Evolutionary conservation across 2,797 vertebrate genomes (phyloP), one percentile per base, ranked within the genome.

Genomic region (Macrochelys suwanniensis): DNA sequence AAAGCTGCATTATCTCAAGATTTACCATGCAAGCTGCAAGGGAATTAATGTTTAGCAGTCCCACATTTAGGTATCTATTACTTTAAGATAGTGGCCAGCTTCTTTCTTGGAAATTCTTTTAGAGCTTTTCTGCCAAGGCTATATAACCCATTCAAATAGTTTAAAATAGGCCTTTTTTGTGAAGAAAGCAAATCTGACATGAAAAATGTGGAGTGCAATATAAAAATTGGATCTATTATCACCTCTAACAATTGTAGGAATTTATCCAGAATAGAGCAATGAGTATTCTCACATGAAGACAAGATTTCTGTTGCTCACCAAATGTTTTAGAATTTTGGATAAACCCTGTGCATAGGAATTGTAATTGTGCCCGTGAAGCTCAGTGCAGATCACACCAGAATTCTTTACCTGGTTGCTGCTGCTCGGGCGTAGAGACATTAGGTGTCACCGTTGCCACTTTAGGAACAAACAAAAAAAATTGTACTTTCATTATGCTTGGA

Each of bases 361-460:
- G 83, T 16, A 94, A 26, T 5, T 1, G 3, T 49, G 54, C 42
- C 33, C 56, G 82, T 1, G 1, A 80, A 86, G 86, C 13, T 21
- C 10, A 71, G 26, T 65, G 87, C 61, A 88, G 74, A 51, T 28
- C 7, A 82, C 3, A 0, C n/a, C 45, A 77, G 80, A 93, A 71
- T 19, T 56, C 42, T 96, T 96, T 96, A 97, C 95, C 96, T 97
- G 80, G 54, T 83, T 82, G 87, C 85, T 85, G 93, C 89, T 94
- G 89, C 89, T 93, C 89, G 51, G 82, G 12, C 86, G 80, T 95
- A 90, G 93, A 88, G 78, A 95, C 77, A 84, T 82, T 71, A 93
- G 84, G 3, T 88, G 71, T 77, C 89, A 82, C 93, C 92, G 82
- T 42, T 61, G 82, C 82, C 96, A 89, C 80, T 97, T 97, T 13